Percentiles rank a stretch among this genome's conserved stretches.
These are phyloP conservation scores for Hydropsyche tenuis DNA, from an alignment of 1,140 invertebrate genomes.

Conservation along the genomic window DNA sequence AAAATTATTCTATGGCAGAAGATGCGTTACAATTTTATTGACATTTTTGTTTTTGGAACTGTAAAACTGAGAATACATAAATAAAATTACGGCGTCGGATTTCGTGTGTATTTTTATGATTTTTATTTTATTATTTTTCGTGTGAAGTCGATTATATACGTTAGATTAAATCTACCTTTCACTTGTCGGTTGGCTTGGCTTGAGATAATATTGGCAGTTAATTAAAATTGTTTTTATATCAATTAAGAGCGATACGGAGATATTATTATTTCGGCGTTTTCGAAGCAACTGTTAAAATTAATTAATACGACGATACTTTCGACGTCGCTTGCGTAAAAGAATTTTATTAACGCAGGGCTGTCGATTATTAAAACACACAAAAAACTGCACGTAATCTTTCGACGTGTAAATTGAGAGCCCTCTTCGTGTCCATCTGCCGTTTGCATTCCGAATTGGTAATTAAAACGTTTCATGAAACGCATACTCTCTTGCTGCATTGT, in stretches of 20 bases:
- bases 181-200: conserved; percentile 24
- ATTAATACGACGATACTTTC: conserved; percentile 4
- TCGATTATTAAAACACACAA: not conserved
- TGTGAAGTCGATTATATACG: conserved; percentile 20
- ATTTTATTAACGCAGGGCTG: not conserved
- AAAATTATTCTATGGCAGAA: not conserved
- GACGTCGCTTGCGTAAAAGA: not conserved
- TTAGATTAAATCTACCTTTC: conserved; percentile 28
- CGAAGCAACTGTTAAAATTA: conserved; percentile 15
- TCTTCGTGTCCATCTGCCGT: conserved; percentile 30
- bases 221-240: conserved; percentile 28
- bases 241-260: conserved; percentile 20
- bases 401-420: conserved; percentile 24
- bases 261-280: not conserved
- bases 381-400: conserved; percentile 10
- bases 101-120: no score
- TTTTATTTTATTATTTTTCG: conserved; percentile 12
- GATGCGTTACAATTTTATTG: conserved; percentile 10
- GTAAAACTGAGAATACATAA: conserved; percentile 2
- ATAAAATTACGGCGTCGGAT: not conserved
- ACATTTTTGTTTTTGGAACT: conserved; percentile 15
- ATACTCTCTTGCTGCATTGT: conserved; percentile 27
- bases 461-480: conserved; percentile 36
- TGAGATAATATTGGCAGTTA: conserved; percentile 22
- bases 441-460: conserved; percentile 36